Conservation (phyloP, 2,113 vertebrate genomes). For the Apeltes quadracus region DNA sequence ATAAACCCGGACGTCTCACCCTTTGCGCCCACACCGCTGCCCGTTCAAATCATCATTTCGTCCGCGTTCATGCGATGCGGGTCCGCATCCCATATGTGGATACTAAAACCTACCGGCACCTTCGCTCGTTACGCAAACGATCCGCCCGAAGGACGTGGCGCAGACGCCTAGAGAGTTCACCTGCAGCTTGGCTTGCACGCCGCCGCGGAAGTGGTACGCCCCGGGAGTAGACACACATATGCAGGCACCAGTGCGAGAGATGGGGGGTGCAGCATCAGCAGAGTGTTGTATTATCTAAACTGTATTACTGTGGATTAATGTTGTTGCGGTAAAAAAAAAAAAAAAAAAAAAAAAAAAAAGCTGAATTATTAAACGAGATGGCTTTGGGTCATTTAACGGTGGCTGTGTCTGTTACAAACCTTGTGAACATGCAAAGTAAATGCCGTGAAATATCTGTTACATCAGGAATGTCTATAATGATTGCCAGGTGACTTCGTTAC, state of each 20-base stretch:
- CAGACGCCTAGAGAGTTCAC: slow-evolving; percentile 42
- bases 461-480: background rate
- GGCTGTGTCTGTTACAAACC: background rate
- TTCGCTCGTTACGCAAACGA: background rate
- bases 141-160: background rate
- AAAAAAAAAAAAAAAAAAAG: too few relatives aligned
- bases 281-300: background rate
- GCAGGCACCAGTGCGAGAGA: background rate
- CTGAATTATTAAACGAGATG: background rate
- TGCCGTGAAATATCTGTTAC: background rate
- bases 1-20: slow-evolving; percentile 41
- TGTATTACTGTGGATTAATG: background rate
- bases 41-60: background rate
- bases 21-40: slow-evolving; percentile 29
- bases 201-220: slow-evolving; percentile 44
- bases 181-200: slow-evolving; percentile 53
- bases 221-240: slow-evolving; percentile 13
- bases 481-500: too few relatives aligned
- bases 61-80: slow-evolving; percentile 4
- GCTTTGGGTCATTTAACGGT: background rate
- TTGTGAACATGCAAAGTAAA: background rate
- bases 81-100: slow-evolving; percentile 9
- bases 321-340: too few relatives aligned
- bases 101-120: slow-evolving; percentile 2
- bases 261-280: slow-evolving; percentile 33